Percentiles rank a stretch among this genome's conserved stretches.
Evolutionary conservation across 2,113 vertebrate genomes (phyloP).

Genomic region (Boleophthalmus pectinirostris): DNA sequence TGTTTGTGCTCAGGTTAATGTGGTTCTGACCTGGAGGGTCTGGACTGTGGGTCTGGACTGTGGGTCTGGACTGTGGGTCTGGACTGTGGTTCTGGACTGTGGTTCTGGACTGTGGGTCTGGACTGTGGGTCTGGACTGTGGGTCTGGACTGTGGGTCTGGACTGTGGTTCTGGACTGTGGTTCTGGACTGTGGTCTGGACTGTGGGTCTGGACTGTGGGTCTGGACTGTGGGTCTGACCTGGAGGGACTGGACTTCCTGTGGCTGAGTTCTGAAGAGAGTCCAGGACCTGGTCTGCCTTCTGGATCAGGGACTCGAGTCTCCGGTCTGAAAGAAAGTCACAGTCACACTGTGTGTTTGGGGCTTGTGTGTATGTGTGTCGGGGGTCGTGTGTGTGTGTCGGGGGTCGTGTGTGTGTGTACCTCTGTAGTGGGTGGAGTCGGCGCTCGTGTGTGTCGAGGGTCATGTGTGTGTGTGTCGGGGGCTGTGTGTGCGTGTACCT

Average conservation of each 20-base stretch:
- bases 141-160: background rate
- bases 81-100: no score
- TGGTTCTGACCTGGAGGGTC: constrained; percentile 20
- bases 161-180: constrained; percentile 18
- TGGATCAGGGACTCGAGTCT: constrained; percentile 59
- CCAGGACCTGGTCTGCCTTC: constrained; percentile 62
- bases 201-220: background rate
- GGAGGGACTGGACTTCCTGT: background rate
- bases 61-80: constrained; percentile 15
- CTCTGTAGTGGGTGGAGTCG: constrained; percentile 32
- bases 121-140: constrained; percentile 13
- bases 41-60: background rate
- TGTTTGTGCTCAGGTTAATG: no score
- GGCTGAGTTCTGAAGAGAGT: constrained; percentile 33
- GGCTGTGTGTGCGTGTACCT: no score
- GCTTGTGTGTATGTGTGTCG: no score
- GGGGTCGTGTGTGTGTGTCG: no score
- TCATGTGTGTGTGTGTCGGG: no score
- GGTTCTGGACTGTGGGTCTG: no score
- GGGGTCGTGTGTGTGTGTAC: constrained; percentile 18
- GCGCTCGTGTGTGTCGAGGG: constrained; percentile 10
- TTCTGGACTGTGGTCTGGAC: no score
- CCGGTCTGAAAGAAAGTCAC: constrained; percentile 31
- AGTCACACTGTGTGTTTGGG: background rate
- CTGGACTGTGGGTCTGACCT: constrained; percentile 13